phyloP scores from a whole-genome alignment of 1,140 invertebrate species.

The Apis dorsata region DNA sequence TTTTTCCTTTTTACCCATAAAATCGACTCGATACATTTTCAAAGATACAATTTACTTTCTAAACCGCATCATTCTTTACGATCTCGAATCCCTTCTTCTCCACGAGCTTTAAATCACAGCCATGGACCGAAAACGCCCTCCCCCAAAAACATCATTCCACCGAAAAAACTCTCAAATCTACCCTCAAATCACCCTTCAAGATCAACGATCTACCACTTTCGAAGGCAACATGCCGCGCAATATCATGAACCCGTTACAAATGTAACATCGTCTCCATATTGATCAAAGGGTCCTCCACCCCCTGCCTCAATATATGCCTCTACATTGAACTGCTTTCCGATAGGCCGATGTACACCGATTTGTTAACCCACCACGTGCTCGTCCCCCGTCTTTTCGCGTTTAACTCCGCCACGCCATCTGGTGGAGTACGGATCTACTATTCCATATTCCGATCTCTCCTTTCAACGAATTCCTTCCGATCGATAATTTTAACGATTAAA shows the following conservation, averaged over 20 bases:
- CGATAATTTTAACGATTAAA: conserved; percentile 3
- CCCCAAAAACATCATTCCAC: neutral
- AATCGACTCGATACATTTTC: neutral
- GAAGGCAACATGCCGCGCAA: neutral
- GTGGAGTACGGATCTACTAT: neutral
- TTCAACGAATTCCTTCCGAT: neutral
- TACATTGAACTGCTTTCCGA: conserved; percentile 4
- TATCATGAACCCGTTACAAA: conserved; percentile 26
- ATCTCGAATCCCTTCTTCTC: neutral
- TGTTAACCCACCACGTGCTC: neutral
- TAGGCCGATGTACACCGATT: conserved; percentile 26
- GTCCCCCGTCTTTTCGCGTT: neutral
- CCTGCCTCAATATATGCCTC: conserved; percentile 20
- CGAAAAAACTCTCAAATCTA: neutral
- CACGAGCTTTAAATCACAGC: too few relatives aligned
- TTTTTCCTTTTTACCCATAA: neutral
- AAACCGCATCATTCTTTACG: neutral
- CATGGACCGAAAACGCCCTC: neutral
- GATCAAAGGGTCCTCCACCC: conserved; percentile 17
- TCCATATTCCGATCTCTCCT: neutral
- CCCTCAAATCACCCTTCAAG: neutral
- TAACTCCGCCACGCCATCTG: neutral
- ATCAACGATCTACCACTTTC: conserved; percentile 3
- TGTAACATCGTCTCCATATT: conserved; percentile 46
- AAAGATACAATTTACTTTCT: neutral